Conservation (phyloP, 2,113 vertebrate species). For the Danio rerio region GRCz12tu NC_133198.1:40970001-40970500, state of each 20-base stretch:
- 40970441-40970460: too few relatives aligned
- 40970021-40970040: constrained; percentile 68
- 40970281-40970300: background rate
- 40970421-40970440: too few relatives aligned
- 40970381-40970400: background rate
- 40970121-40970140: constrained; percentile 38
- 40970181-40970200: too few relatives aligned
- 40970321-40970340: too few relatives aligned
- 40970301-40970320: too few relatives aligned
- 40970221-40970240: background rate
- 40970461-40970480: too few relatives aligned
- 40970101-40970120: background rate
- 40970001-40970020: constrained; percentile 66
- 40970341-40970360: too few relatives aligned
- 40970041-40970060: constrained; percentile 74
- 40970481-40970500: too few relatives aligned
- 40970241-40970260: too few relatives aligned
- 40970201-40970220: background rate
- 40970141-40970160: constrained; percentile 1
- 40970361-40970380: background rate
- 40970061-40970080: constrained; percentile 60
- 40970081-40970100: constrained; percentile 29
- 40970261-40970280: background rate
- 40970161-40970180: too few relatives aligned
- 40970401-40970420: too few relatives aligned